Percentiles rank a stretch among this genome's conserved stretches.
phyloP scores from a whole-genome alignment of 2,888 invertebrate genomes.

The Tuta absoluta region DNA sequence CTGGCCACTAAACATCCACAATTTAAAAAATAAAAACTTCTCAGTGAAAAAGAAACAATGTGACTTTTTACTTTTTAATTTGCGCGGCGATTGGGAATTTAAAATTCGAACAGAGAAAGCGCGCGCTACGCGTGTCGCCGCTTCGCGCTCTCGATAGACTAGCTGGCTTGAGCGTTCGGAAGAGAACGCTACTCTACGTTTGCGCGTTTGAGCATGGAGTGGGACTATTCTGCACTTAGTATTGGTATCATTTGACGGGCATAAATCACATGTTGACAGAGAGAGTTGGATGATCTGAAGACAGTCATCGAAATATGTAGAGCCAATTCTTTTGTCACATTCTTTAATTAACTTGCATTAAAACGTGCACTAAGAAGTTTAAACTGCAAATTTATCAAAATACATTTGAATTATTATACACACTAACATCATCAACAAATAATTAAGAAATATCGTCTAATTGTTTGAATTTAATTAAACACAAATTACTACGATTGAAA shows the following conservation, averaged over 20 bases:
- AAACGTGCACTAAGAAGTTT: neutral
- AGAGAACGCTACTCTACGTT: constrained; percentile 43
- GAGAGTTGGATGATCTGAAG: constrained; percentile 13
- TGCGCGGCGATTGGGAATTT: constrained; percentile 33
- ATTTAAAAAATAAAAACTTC: constrained; percentile 25
- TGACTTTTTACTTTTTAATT: constrained; percentile 36
- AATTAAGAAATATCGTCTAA: too few relatives aligned
- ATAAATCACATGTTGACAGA: constrained; percentile 10
- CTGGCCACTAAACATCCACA: constrained; percentile 28
- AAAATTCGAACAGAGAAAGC: constrained; percentile 35
- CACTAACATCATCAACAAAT: too few relatives aligned
- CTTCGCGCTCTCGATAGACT: constrained; percentile 48
- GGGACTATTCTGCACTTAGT: constrained; percentile 32
- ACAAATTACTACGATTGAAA: too few relatives aligned
- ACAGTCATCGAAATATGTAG: neutral
- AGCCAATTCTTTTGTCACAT: constrained; percentile 1
- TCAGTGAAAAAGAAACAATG: constrained; percentile 15
- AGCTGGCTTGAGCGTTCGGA: constrained; percentile 34
- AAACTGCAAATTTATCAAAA: too few relatives aligned
- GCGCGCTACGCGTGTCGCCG: constrained; percentile 44
- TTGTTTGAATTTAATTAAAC: too few relatives aligned
- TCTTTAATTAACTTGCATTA: neutral
- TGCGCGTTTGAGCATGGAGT: constrained; percentile 36
- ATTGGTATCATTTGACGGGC: constrained; percentile 3
- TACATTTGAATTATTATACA: too few relatives aligned